Percentiles rank a stretch among this genome's conserved stretches.
phyloP scores from a whole-genome alignment of 92 coral and sea anemone genomes.

The Plumapathes pennacea region DNA sequence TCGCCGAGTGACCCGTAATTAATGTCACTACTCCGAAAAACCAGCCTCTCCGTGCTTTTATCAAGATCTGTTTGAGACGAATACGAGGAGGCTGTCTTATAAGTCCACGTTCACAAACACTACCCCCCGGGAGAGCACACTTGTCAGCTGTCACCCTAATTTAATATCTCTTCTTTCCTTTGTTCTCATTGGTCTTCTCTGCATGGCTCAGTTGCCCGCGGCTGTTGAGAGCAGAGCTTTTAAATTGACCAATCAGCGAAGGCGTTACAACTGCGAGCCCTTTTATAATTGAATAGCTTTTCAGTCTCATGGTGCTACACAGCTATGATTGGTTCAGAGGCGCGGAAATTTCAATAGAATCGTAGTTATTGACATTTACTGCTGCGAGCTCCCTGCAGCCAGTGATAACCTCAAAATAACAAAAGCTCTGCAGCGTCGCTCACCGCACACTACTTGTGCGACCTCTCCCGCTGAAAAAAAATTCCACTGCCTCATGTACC shows the following conservation, averaged over 20 bases:
- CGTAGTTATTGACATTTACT: slow-evolving; percentile 49
- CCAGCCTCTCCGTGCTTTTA: too few relatives aligned
- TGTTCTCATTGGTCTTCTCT: slow-evolving; percentile 75
- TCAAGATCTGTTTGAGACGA: too few relatives aligned
- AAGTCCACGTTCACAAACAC: slow-evolving; percentile 62
- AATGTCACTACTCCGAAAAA: too few relatives aligned
- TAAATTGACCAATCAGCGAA: slow-evolving; percentile 51
- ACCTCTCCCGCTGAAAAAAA: slow-evolving; percentile 9
- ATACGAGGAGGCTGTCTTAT: slow-evolving; percentile 37
- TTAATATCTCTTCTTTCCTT: slow-evolving; percentile 70
- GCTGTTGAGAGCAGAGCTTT: slow-evolving; percentile 64
- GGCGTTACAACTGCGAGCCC: slow-evolving; percentile 46
- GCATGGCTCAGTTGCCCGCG: slow-evolving; percentile 69
- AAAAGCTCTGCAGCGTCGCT: slow-evolving; percentile 50
- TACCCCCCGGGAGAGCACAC: slow-evolving; percentile 57
- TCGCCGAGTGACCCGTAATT: too few relatives aligned
- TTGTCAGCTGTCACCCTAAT: slow-evolving; percentile 88
- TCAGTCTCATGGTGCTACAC: slow-evolving; percentile 52
- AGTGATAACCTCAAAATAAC: slow-evolving; percentile 61
- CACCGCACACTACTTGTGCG: slow-evolving; percentile 31
- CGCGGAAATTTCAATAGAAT: slow-evolving; percentile 24
- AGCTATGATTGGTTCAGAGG: slow-evolving; percentile 52
- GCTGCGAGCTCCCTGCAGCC: slow-evolving; percentile 55
- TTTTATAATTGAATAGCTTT: slow-evolving; percentile 77
- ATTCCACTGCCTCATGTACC: slow-evolving; percentile 2